Base-by-base conservation (phyloP, 2,888 invertebrate genomes). In the Panorpa germanica region DNA sequence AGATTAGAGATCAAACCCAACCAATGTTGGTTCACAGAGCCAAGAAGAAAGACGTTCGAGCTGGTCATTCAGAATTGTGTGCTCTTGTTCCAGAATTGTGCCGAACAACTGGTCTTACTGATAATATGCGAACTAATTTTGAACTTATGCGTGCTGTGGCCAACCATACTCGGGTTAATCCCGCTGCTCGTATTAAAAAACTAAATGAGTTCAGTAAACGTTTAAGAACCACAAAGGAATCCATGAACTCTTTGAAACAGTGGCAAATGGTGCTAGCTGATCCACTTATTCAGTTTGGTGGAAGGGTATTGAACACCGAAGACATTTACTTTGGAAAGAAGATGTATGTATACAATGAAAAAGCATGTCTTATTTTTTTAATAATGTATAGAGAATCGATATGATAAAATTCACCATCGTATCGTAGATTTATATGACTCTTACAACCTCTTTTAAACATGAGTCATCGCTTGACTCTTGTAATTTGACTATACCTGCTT, bases 81-180 rank as follows among this genome's bases (percentile, higher is more conserved):
- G 67, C 68, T 45, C 56, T 93, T 3, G 59, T 91, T 6, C 91
- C 91, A 0, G 86, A 90, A 52, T 51, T 91, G 25, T 83, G 86
- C 40, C 64, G 72, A 0, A 64, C 82, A 43, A 91, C 91, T 2
- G 91, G 90, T 0, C 49, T 85, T 1, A 70, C 71, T 0, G 77
- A 76, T 29, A 53, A 53, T 0, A 75, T 76, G 74, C 53, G 71
- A 7, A 46, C 46, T 4, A 57, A 72, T 44, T 73, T 70, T 43
- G 53, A 41, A 24, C 51, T n/a, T 18, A 80, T 81, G 80, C 61
- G 59, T 29, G 69, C 74, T 0, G 55, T 93, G 36, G 69, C 70
- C 0, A 56, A 60, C 0, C 65, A 78, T 44, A 88, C 88, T 0
- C 66, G 83, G 25, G 63, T 91, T 1, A 63, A 60, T 1, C 86